Evolutionary conservation across 23 tunicate genomes (phyloP), one percentile per base, ranked within the genome.

Genomic region (Clavelina lepadiformis): DNA sequence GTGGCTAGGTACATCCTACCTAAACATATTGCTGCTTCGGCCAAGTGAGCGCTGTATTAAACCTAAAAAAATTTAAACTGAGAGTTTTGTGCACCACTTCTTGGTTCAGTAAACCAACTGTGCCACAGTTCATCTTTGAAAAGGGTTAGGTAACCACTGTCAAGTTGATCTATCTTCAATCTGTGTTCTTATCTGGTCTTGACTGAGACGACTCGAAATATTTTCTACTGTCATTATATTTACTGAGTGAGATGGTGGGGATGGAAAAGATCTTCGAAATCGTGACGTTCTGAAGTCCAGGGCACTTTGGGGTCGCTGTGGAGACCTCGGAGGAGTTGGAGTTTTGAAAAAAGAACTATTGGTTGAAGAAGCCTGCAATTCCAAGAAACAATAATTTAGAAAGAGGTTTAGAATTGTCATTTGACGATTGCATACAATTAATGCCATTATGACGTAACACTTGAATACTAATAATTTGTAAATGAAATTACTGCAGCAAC

Each of bases 261-360:
- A 46, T 35, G 24, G 20, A 7, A 26, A 20, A 8, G 68, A 63
- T 20, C 80, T 53, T 32, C 73, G 31, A 38, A 22, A 61, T 3
- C 31, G 58, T 2, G 35, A 35, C 2, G 66, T 33, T 1, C 82
- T 73, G n/a, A 76, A 65, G 30, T 66, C 66, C 20, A 66, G 25
- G 6, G 66, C 46, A 27, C 47, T 76, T 51, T 33, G 57, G 8
- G 73, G 82, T 13, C 82, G 72, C 31, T 76, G 82, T 24, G 82
- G 82, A 28, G 82, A 76, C 1, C 46, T 73, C 5, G 82, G 82
- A 5, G 78, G 78, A 46, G 78, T 72, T 8, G 78, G 78, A 3
- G 78, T 33, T n/a, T 29, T 58, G 41, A 26, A 56, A 1, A 24
- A 35, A 15, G 20, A 35, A 18, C 61, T 24, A 26, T 24, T 15